Base-by-base conservation (phyloP, 2,888 invertebrate genomes). In the Brachyptera risi region DNA sequence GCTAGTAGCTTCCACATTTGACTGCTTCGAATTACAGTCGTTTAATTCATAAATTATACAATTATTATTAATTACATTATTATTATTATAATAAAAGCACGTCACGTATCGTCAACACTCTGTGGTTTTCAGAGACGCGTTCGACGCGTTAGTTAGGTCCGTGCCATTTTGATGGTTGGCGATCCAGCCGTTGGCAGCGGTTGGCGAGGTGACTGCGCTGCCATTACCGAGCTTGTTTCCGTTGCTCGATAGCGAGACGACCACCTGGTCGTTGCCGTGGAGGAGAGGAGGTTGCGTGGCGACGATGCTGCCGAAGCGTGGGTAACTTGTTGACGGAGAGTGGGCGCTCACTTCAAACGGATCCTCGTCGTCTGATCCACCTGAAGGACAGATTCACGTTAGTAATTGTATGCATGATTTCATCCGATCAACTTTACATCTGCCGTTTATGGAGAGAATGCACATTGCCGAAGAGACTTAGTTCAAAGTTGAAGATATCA, bases 161-260 rank as follows among this genome's bases (percentile, higher is more conserved):
- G 59, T 62, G 13, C 59, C 59, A 23, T 62, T 59, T 31, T 56
- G 60, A 35, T 56, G 62, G 24, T 58, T 58, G 17, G 59, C 56
- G 49, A 68, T 63, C 61, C 65, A 68, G 15, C 69, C 69, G 40
- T 69, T 68, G 23, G 68, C 67, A 9, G 69, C 66, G 9, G 67
- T 65, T 3, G 63, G 51, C 11, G 63, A 61, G 24, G 58, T 66
- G 15, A 19, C 19, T 3, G 66, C 65, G 61, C 71, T 69, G 19
- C 70, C 70, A 54, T 70, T 70, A 62, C 69, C 69, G 26, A 68
- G 65, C 60, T 69, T 71, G 44, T 67, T 64, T 60, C 65, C 62
- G 50, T 67, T 67, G 56, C 62, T 65, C 5, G 65, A 61, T n/a
- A 56, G 58, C n/a, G 56, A 40, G 42, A 60, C 50, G 27, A 42